Percentiles rank a stretch among this genome's conserved stretches.
phyloP scores from a whole-genome alignment of 2,888 invertebrate species.

The Pyrrhia umbra region DNA sequence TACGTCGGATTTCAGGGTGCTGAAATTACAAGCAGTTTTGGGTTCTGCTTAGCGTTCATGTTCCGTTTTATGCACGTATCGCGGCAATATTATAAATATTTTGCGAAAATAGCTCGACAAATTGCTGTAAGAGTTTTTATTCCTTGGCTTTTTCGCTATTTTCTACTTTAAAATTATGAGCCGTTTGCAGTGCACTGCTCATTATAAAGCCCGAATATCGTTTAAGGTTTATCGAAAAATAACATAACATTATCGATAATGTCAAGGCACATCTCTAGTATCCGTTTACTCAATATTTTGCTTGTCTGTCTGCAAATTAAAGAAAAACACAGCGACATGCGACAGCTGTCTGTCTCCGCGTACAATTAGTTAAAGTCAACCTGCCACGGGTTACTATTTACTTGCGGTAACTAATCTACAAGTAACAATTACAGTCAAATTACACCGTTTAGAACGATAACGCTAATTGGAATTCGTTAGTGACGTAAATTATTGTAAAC shows the following conservation, averaged over 20 bases:
- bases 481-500: constrained; percentile 38
- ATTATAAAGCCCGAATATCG: too few species aligned
- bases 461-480: constrained; percentile 35
- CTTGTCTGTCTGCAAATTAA: constrained; percentile 30
- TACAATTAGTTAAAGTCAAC: constrained; percentile 51
- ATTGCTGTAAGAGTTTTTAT: constrained; percentile 12
- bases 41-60: constrained; percentile 24
- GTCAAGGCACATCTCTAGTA: constrained; percentile 9
- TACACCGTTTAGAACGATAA: constrained; percentile 24
- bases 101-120: constrained; percentile 30
- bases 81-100: constrained; percentile 38
- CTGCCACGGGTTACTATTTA: constrained; percentile 38
- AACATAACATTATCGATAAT: neutral
- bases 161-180: constrained; percentile 3
- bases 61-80: constrained; percentile 23
- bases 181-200: neutral
- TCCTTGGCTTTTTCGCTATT: neutral
- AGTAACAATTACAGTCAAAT: constrained; percentile 32
- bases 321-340: constrained; percentile 42
- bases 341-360: constrained; percentile 45
- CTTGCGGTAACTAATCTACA: constrained; percentile 45
- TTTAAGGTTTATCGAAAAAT: neutral
- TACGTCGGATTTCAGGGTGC: constrained; percentile 38
- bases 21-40: constrained; percentile 42
- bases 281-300: constrained; percentile 20